Evolutionary conservation across 2,797 vertebrate genomes (phyloP).

Genomic region (Pseudopleuronectes americanus): DNA sequence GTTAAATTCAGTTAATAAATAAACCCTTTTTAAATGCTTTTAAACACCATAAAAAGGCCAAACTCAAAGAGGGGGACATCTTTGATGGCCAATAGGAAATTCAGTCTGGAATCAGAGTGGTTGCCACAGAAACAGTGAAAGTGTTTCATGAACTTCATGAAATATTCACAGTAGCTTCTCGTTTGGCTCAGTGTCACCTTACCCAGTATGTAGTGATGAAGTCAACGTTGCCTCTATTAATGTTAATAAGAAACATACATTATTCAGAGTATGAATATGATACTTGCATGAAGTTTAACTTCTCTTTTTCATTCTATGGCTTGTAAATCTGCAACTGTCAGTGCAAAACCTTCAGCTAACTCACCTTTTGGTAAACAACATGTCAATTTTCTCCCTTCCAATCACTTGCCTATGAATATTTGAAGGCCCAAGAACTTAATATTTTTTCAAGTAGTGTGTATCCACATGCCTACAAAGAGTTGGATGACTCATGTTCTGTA

Average conservation of each 20-base stretch:
- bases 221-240: background rate
- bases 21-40: conserved; percentile 38
- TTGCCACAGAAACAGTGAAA: background rate
- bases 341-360: too few relatives aligned
- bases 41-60: conserved; percentile 16
- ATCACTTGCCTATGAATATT: background rate
- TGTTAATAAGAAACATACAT: background rate
- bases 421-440: background rate
- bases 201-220: conserved; percentile 9
- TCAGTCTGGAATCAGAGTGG: background rate
- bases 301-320: background rate
- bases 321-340: too few relatives aligned
- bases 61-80: conserved; percentile 11
- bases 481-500: too few relatives aligned
- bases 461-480: too few relatives aligned
- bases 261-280: background rate
- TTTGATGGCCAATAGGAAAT: conserved; percentile 26
- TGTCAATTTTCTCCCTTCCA: too few relatives aligned
- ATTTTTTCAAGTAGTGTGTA: too few relatives aligned
- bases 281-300: background rate
- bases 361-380: too few relatives aligned
- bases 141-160: conserved; percentile 2
- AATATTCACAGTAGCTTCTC: conserved; percentile 3
- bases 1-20: conserved; percentile 59
- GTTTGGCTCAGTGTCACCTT: conserved; percentile 20